Evolutionary conservation across 2,797 vertebrate species (phyloP).

Genomic region (Apodemus agrarius): DNA sequence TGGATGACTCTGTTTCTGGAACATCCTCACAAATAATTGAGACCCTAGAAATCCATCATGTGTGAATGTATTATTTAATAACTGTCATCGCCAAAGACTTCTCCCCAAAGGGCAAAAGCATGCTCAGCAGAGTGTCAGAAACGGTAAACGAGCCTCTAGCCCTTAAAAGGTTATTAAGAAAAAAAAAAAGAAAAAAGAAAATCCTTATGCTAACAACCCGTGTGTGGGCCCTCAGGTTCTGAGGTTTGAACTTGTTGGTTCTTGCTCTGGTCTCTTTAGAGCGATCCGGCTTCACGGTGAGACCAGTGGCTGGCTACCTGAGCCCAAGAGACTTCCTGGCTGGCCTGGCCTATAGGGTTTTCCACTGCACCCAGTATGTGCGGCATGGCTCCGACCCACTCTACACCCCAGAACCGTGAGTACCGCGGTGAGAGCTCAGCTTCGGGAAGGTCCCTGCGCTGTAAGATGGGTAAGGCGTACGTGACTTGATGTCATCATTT

Average conservation of each 20-base stretch:
- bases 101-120: not conserved
- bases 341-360: conserved; percentile 96
- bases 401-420: conserved; percentile 99
- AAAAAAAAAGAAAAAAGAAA: not conserved
- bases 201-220: not conserved
- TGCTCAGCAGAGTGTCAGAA: not conserved
- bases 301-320: conserved; percentile 97
- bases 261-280: conserved; percentile 87
- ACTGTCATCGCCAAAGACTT: not conserved
- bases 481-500: not conserved
- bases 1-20: conserved; percentile 51
- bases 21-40: conserved; percentile 31
- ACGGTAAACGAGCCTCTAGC: not conserved
- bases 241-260: not conserved
- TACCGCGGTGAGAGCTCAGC: conserved; percentile 63
- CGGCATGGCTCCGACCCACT: conserved; percentile 97
- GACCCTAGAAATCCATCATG: not conserved
- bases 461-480: not conserved
- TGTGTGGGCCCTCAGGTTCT: not conserved
- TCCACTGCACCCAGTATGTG: conserved; percentile 97
- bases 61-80: not conserved
- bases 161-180: not conserved
- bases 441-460: not conserved
- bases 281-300: conserved; percentile 95
- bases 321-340: conserved; percentile 97